phyloP scores from a whole-genome alignment of 1,140 invertebrate species.

The Neodiprion fabricii region DNA sequence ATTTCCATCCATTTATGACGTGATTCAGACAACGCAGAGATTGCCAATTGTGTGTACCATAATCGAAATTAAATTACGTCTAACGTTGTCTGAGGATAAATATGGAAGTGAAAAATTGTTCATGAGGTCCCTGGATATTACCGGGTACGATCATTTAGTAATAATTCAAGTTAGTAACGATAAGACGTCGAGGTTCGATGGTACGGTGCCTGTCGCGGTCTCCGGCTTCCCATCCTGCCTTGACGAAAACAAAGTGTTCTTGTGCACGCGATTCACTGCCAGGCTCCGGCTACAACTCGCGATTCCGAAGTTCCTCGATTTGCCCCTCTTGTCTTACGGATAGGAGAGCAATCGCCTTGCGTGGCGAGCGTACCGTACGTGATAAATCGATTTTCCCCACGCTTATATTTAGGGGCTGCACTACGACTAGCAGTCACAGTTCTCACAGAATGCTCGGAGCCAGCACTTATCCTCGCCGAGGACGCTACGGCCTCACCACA shows the following conservation, averaged over 20 bases:
- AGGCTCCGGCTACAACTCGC: slow-evolving; percentile 41
- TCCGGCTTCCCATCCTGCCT: slow-evolving; percentile 15
- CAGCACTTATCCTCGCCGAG: slow-evolving; percentile 37
- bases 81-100: no score
- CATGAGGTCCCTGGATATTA: no score
- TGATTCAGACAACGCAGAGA: no score
- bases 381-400: slow-evolving; percentile 33
- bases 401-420: slow-evolving; percentile 37
- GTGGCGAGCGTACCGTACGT: not conserved
- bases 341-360: slow-evolving; percentile 18
- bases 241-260: slow-evolving; percentile 39
- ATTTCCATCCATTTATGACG: no score
- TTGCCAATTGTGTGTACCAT: no score
- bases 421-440: slow-evolving; percentile 33
- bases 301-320: slow-evolving; percentile 31
- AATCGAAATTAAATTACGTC: no score
- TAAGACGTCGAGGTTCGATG: slow-evolving; percentile 26
- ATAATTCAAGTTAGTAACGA: slow-evolving; percentile 26
- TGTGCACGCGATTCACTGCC: slow-evolving; percentile 51
- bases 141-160: slow-evolving; percentile 1
- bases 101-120: no score
- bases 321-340: not conserved
- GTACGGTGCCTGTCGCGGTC: slow-evolving; percentile 47
- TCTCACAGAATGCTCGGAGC: slow-evolving; percentile 43
- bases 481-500: slow-evolving; percentile 21